Base-by-base conservation (phyloP, 2,888 invertebrate genomes). In the Leucophora obtusa region DNA sequence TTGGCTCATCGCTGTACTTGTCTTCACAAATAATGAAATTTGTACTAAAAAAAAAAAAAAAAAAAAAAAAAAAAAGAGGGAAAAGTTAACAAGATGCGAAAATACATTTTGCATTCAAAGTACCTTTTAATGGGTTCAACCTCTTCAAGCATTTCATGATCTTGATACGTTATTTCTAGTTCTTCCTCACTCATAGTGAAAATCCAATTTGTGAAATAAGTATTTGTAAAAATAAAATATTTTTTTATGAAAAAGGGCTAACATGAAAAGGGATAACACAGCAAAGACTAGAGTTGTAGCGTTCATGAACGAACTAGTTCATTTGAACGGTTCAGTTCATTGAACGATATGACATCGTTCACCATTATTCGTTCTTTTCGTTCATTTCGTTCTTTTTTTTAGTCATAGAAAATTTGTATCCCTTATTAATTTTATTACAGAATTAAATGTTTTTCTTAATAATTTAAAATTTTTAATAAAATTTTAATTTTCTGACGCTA, bases 121-220 rank as follows among this genome's bases (percentile, higher is more conserved):
- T 70, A 79, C 79, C 65, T 71, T 4, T 66, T 71, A 62, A 35
- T 56, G 33, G 71, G 47, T 10, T 75, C 79, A 43, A 75, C 54
- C 33, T 70, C 77, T 54, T 82, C 82, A 4, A 72, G 65, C 17
- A 75, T 56, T 50, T 79, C 79, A 5, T 68, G 43, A 58, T 78
- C 79, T 15, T 73, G 62, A 50, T 78, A 79, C 8, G 60, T 28
- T 14, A 82, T 68, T 47, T 76, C 80, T 1, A 62, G 51, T 24
- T 82, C 74, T 14, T 77, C 77, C 7, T 82, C 80, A 6, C 38
- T 47, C 82, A 82, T 82, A 21, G 0, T 77, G 38, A 1, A 24
- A 56, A 21, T 35, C 43, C 43, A 14, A 18, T 7, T 71, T 35
- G 51, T 68, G 50, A 8, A 53, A 24, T 58, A 8, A 53, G 17